Evolutionary conservation across 2,888 invertebrate genomes (phyloP).

Genomic region (Rhimphoctona megacephalus): DNA sequence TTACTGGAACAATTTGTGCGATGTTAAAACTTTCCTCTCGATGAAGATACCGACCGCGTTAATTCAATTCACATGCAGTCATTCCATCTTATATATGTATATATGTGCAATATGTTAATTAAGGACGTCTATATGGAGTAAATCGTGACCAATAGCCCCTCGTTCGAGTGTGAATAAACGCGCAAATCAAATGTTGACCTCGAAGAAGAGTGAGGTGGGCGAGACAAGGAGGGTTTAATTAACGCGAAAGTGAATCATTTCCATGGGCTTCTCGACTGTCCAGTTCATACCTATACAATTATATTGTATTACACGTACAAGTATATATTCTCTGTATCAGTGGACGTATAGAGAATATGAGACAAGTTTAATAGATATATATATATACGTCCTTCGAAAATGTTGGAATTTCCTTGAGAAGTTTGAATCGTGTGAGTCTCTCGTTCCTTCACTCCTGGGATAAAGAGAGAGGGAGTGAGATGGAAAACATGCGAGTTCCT

Average conservation of each 20-base stretch:
- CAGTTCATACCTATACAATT: constrained; percentile 65
- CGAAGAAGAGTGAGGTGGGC: constrained; percentile 52
- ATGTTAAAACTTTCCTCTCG: constrained; percentile 37
- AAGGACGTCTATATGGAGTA: constrained; percentile 37
- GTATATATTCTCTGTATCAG: background rate
- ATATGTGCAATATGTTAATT: constrained; percentile 36
- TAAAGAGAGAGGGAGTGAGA: constrained; percentile 13
- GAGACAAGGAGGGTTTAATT: constrained; percentile 72
- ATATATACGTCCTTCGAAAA: constrained; percentile 76
- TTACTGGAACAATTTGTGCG: background rate
- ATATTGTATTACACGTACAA: constrained; percentile 5
- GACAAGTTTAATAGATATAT: constrained; percentile 54
- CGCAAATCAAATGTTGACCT: constrained; percentile 64
- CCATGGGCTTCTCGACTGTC: constrained; percentile 64
- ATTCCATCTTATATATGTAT: background rate
- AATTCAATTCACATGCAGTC: constrained; percentile 52
- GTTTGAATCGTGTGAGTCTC: constrained; percentile 56
- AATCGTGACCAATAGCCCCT: constrained; percentile 46
- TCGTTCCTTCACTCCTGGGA: constrained; percentile 38
- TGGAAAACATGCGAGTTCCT: constrained; percentile 73
- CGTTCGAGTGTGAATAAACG: constrained; percentile 59
- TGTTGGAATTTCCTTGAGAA: constrained; percentile 76
- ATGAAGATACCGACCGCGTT: constrained; percentile 51
- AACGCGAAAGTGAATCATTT: constrained; percentile 78
- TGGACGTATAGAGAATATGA: constrained; percentile 25